These are phyloP conservation scores for Malurus cyaneus DNA, from an alignment of 2,113 vertebrate species.

Conservation along the genomic window DNA sequence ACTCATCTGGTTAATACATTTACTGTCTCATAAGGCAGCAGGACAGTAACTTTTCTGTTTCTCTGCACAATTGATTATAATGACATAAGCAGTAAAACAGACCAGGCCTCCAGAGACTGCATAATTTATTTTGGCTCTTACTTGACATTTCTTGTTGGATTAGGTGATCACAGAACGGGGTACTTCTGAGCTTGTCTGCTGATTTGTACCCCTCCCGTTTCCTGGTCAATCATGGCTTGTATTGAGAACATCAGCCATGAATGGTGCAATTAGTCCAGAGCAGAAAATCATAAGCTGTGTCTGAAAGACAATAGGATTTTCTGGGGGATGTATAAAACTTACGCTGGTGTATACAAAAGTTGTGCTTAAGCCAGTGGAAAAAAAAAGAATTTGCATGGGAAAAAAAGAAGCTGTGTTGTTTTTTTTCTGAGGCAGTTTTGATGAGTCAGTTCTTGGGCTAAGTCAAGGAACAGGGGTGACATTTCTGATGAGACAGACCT, in stretches of 20 bases:
- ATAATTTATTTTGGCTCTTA: conserved; percentile 49
- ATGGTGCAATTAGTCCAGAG: not conserved
- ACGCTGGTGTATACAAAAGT: not conserved
- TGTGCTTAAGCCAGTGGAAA: not conserved
- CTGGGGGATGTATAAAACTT: not conserved
- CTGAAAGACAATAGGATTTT: conserved; percentile 34
- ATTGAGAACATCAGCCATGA: not conserved
- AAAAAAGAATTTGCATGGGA: not conserved
- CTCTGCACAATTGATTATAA: conserved; percentile 40
- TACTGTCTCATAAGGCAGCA: conserved; percentile 38
- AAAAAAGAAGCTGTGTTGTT: not conserved
- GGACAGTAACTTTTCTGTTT: conserved; percentile 52
- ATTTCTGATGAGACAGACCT: conserved; percentile 31
- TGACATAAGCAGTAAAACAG: conserved; percentile 54
- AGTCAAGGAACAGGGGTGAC: conserved; percentile 31
- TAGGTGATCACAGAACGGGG: conserved; percentile 21
- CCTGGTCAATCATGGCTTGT: not conserved
- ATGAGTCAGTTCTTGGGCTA: conserved; percentile 41
- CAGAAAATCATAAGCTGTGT: not conserved
- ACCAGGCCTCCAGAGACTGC: not conserved
- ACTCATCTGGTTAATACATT: conserved; percentile 60
- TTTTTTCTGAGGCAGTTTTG: conserved; percentile 10
- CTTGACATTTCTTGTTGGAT: not conserved
- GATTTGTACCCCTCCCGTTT: conserved; percentile 14
- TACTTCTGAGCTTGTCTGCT: conserved; percentile 7